Conservation (phyloP, 2,888 invertebrate genomes). For the Leuctra nigra region DNA sequence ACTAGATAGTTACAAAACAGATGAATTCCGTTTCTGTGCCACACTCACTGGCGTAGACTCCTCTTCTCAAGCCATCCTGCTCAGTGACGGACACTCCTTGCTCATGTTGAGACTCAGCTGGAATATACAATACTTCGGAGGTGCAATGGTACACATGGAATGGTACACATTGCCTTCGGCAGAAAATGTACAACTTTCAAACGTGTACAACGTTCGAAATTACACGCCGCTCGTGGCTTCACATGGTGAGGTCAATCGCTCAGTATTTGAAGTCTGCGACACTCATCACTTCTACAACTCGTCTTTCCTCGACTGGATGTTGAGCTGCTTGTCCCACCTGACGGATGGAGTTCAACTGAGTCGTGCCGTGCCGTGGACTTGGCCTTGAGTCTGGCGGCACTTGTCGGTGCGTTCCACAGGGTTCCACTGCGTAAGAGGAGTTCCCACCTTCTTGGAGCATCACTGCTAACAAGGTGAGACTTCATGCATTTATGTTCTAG, state of each 20-base stretch:
- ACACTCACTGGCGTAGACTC: constrained; percentile 43
- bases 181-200: constrained; percentile 51
- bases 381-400: constrained; percentile 39
- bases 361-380: neutral
- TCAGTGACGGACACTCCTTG: constrained; percentile 37
- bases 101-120: constrained; percentile 42
- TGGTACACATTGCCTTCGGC: constrained; percentile 44
- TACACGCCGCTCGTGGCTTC: constrained; percentile 38
- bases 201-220: constrained; percentile 55
- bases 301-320: constrained; percentile 46
- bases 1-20: constrained; percentile 40
- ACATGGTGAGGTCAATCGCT: constrained; percentile 43
- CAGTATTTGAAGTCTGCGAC: constrained; percentile 45
- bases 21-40: constrained; percentile 45
- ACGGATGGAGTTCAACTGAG: constrained; percentile 45
- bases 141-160: constrained; percentile 37
- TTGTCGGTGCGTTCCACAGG: constrained; percentile 48
- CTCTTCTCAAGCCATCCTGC: constrained; percentile 34
- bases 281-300: constrained; percentile 50
- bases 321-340: constrained; percentile 45
- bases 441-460: constrained; percentile 50
- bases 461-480: constrained; percentile 40
- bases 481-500: neutral
- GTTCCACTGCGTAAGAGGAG: constrained; percentile 41
- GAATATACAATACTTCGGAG: constrained; percentile 41